A percentile compares a stretch with the other conserved stretches of the same genome.
Conservation (phyloP, 1,140 invertebrate genomes). For the Hylaeus anthracinus region DNA sequence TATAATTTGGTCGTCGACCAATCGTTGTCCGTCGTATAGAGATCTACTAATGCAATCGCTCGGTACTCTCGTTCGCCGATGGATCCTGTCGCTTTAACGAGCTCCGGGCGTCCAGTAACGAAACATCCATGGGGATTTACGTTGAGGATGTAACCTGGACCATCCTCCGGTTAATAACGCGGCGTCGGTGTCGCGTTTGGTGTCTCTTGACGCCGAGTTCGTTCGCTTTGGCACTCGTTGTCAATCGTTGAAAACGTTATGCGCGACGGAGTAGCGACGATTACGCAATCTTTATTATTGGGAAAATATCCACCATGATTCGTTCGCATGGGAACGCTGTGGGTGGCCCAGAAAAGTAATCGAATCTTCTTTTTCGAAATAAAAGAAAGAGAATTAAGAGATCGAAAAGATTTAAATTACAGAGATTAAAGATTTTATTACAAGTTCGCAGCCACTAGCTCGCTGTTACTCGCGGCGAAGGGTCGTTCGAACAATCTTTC, state of each 20-base stretch:
- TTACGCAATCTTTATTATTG: not conserved
- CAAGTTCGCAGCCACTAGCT: too few species aligned
- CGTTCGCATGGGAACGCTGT: not conserved
- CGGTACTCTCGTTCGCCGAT: conserved; percentile 26
- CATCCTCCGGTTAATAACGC: conserved; percentile 46
- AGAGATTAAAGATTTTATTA: too few species aligned
- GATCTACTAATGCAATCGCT: conserved; percentile 24
- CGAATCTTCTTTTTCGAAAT: too few species aligned
- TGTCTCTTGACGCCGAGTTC: conserved; percentile 40
- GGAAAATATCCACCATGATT: not conserved
- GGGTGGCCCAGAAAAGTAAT: too few species aligned
- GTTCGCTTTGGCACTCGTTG: conserved; percentile 24
- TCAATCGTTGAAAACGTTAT: too few species aligned
- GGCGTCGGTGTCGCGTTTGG: conserved; percentile 46
- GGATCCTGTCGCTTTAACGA: conserved; percentile 56
- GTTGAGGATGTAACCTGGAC: conserved; percentile 48
- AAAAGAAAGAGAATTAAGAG: too few species aligned
- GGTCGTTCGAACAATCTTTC: too few species aligned
- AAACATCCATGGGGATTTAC: conserved; percentile 63
- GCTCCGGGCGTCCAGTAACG: conserved; percentile 55
- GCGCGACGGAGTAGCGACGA: not conserved
- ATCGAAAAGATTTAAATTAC: too few species aligned
- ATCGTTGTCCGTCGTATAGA: conserved; percentile 27
- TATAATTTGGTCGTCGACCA: conserved; percentile 37
- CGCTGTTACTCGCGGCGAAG: too few species aligned